Percentiles rank a stretch among this genome's conserved stretches.
phyloP scores from a whole-genome alignment of 2,113 vertebrate species.

The Eonycteris spelaea region DNA sequence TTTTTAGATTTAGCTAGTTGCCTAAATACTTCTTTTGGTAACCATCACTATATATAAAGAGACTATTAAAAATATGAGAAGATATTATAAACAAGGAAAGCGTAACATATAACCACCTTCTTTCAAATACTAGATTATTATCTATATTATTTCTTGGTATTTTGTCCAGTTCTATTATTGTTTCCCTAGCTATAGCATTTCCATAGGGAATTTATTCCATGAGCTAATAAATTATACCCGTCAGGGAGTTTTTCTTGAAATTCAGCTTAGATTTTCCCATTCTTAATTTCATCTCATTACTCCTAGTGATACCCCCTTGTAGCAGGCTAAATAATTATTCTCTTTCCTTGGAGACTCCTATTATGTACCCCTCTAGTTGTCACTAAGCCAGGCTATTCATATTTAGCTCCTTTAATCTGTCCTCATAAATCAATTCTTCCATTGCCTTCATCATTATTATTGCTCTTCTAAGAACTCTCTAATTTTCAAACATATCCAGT shows the following conservation, averaged over 20 bases:
- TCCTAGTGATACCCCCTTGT: slow-evolving; percentile 54
- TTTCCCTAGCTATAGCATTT: slow-evolving; percentile 55
- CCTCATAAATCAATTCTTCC: slow-evolving; percentile 74
- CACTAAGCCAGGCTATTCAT: slow-evolving; percentile 62
- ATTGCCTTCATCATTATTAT: slow-evolving; percentile 72
- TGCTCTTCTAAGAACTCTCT: slow-evolving; percentile 65
- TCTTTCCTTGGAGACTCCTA: slow-evolving; percentile 53
- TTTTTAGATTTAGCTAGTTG: slow-evolving; percentile 45
- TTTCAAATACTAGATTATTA: slow-evolving; percentile 49
- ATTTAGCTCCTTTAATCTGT: slow-evolving; percentile 72
- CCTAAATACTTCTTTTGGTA: slow-evolving; percentile 38
- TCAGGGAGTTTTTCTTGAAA: slow-evolving; percentile 71
- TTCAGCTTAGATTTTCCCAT: slow-evolving; percentile 71
- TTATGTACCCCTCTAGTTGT: slow-evolving; percentile 57
- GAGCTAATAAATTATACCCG: slow-evolving; percentile 67
- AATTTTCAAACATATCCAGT: slow-evolving; percentile 58
- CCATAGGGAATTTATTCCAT: slow-evolving; percentile 66
- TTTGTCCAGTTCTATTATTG: slow-evolving; percentile 64
- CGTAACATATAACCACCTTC: slow-evolving; percentile 17
- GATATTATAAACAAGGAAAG: slow-evolving; percentile 26
- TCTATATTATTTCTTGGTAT: slow-evolving; percentile 68
- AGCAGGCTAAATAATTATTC: slow-evolving; percentile 54
- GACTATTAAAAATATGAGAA: slow-evolving; percentile 44
- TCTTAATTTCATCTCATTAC: slow-evolving; percentile 69
- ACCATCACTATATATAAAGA: slow-evolving; percentile 43